Percentiles rank a stretch among this genome's conserved stretches.
Conservation (phyloP, 2,113 vertebrate species). For the Benitochromis conjunctus region DNA sequence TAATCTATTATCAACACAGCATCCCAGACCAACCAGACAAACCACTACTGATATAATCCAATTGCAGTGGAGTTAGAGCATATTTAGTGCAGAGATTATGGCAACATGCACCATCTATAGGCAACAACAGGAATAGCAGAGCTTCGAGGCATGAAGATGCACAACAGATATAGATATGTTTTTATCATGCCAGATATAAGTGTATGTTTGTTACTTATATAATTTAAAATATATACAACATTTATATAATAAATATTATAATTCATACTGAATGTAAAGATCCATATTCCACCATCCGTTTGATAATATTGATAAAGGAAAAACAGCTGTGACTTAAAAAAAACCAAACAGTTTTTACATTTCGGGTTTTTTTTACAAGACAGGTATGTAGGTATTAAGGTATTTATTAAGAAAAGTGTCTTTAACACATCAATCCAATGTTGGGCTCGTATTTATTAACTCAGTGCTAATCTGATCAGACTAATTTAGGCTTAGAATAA, state of each 20-base stretch:
- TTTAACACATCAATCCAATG: background rate
- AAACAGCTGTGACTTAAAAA: background rate
- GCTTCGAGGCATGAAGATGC: background rate
- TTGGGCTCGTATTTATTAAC: background rate
- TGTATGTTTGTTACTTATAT: background rate
- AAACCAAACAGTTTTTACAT: no score
- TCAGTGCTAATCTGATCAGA: background rate
- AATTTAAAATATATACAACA: background rate
- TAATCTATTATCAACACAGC: conserved; percentile 46
- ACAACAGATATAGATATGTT: background rate
- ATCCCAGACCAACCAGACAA: conserved; percentile 23
- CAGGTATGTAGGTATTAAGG: background rate
- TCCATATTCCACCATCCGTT: background rate
- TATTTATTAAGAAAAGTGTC: background rate
- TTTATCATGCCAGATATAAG: background rate
- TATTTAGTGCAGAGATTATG: background rate
- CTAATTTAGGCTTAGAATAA: background rate
- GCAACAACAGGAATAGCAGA: background rate
- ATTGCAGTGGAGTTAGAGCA: background rate
- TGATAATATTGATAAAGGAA: background rate
- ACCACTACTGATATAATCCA: conserved; percentile 14
- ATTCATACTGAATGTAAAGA: background rate
- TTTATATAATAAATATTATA: background rate
- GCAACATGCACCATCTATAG: background rate
- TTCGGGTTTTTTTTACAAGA: background rate